Base-by-base conservation (phyloP, 1,140 invertebrate genomes). In the Nymphalis io region DNA sequence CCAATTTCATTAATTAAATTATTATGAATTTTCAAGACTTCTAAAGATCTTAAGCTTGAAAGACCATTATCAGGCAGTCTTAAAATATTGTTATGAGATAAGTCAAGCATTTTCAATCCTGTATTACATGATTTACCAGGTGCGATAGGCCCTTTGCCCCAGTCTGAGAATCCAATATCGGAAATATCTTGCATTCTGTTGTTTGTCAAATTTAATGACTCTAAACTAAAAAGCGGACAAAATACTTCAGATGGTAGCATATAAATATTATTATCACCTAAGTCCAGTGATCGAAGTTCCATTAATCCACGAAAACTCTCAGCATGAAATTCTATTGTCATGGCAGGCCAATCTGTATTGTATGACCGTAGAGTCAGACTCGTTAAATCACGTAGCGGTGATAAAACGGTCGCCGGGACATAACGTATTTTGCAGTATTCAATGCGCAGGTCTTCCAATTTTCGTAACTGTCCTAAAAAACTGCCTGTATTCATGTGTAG, bases 261-360 rank as follows among this genome's bases (percentile, higher is more conserved):
- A 93, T 95, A 96, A 71, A 97, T 95, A 83, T 97, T 96, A 84
- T 97, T 97, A 78, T 95, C 95, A 33, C 94, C 94, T 13, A 98
- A 90, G 87, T 97, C 95, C 60, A 97, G 89, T 55, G 93, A 92
- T 51, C 95, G 93, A 18, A 97, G 89, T 81, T 95, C 93, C 67
- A 93, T 93, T 61, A 97, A 88, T 8, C 95, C 95, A 21, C 94
- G 91, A 66, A 97, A 94, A 80, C 95, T 95, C 79, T 96, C 95
- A 33, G 94, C 92, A 79, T 95, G 94, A 57, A 97, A 92, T 77
- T 96, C 95, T 87, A 97, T 93, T 23, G 94, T 94, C 93, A 96
- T 95, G 13, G 95, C 94, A n/a, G 95, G 95, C 95, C 96, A 96
- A 80, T 96, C 95, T 46, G 94, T 95, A 82, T 97, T 96, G 81